phyloP scores from a whole-genome alignment of 2,888 invertebrate species.

The Ceraclea dissimilis region DNA sequence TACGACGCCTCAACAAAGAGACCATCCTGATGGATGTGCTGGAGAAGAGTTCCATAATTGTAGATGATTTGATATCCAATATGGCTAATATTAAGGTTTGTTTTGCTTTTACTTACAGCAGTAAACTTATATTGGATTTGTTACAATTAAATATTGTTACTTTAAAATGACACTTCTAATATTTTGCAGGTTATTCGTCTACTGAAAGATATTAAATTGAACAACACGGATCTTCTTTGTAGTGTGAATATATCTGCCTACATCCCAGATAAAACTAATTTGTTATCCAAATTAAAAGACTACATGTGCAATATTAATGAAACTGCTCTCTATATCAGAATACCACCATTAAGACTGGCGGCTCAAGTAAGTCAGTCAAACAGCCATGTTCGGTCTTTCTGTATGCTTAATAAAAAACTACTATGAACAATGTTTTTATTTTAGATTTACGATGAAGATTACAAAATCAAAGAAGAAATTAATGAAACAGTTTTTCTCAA shows the following conservation, averaged over 20 bases:
- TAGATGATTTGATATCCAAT: conserved; percentile 37
- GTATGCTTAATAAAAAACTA: neutral
- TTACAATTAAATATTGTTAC: too few relatives aligned
- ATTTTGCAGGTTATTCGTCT: conserved; percentile 38
- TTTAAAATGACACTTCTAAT: neutral
- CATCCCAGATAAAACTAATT: conserved; percentile 36
- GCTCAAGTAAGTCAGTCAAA: conserved; percentile 34
- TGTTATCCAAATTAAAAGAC: conserved; percentile 32
- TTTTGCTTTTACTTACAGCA: too few relatives aligned
- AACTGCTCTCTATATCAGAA: conserved; percentile 32
- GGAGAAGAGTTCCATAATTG: conserved; percentile 32
- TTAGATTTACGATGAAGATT: conserved; percentile 23
- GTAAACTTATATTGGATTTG: too few relatives aligned
- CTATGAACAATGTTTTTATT: too few relatives aligned
- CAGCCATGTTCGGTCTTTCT: neutral
- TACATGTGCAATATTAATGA: conserved; percentile 33
- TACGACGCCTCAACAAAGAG: conserved; percentile 28
- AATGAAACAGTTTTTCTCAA: conserved; percentile 15
- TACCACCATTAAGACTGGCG: conserved; percentile 37
- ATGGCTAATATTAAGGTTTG: conserved; percentile 40
- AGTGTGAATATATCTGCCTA: conserved; percentile 37
- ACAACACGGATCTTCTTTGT: conserved; percentile 36
- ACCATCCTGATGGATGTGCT: conserved; percentile 32
- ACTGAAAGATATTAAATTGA: conserved; percentile 37
- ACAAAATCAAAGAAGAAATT: conserved; percentile 12